Base-by-base conservation (phyloP, 1,140 invertebrate genomes). In the Tribolium madens region DNA sequence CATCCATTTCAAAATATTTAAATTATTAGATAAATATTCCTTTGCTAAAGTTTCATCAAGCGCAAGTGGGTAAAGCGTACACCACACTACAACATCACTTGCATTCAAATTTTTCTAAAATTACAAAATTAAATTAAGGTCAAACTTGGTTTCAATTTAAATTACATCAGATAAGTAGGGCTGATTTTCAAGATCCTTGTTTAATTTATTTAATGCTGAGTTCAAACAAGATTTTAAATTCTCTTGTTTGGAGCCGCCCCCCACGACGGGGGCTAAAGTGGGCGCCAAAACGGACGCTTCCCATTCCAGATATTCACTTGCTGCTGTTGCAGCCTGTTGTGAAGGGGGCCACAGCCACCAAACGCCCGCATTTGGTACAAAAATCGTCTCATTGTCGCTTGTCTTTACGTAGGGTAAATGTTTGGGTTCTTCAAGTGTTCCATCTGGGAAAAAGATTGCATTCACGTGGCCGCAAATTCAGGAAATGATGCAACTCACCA, bases 271-370 rank as follows among this genome's bases (percentile, higher is more conserved):
- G 6, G 85, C 82, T 68, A 90, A 82, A 10, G 86, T 86, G 52
- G 93, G 92, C 76, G 91, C 88, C 42, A 95, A 88, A 47, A 90
- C 86, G 7, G 89, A 89, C 47, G 90, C 87, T 76, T 95, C 93
- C 93, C 93, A 95, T 85, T 95, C 93, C 60, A 93, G 84, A 90
- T 93, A 93, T 84, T 91, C 88, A 71, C 91, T 88, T 46, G 89
- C 88, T 73, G 81, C 57, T 81, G 83, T 47, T 69, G 82, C 79
- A 18, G 86, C 80, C 9, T 87, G 84, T 75, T 85, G 78, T 17
- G 79, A 31, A 15, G 81, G 46, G 50, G 86, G 85, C n/a, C 88
- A 80, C 33, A 92, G 79, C 81, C 88, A 89, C 68, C 88, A 87
- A 47, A 90, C 83, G 10, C 88, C 88, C 47, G 90, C 88, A 84